Base-by-base conservation (phyloP, 2,888 invertebrate genomes). In the Chaetoderma sp. region DNA sequence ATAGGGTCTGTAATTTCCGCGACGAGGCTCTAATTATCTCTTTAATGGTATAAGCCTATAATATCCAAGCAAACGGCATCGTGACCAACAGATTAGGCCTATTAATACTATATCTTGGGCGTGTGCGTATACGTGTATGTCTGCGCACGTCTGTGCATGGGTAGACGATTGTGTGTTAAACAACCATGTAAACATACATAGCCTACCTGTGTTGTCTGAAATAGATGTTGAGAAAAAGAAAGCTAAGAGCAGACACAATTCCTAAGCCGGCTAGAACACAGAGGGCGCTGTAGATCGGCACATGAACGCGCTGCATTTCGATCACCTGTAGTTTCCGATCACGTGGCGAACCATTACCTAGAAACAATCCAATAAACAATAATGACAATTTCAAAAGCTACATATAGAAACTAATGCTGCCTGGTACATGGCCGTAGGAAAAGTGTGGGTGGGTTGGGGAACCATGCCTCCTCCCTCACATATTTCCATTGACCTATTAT, bases 211-310 rank as follows among this genome's bases (percentile, higher is more conserved):
- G 98, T 88, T 97, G 95, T 69, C 98, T 90, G 85, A 94, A 96
- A 83, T 92, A 94, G 74, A 98, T 95, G 87, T 99, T 98, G 88
- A 98, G 94, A 56, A 93, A 92, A 47, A 98, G 90, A 86, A 98
- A 98, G 42, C 93, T 91, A n/a, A 92, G 90, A 16, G 97, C 95
- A 86, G 98, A 91, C 49, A 96, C 89, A 71, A 99, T 96, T 4
- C 99, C 98, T 25, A 95, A 89, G 27, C 93, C 92, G 4, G 98
- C 94, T 67, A 94, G 91, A 52, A 93, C 91, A 39, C 96, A 94
- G 76, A 98, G 91, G 58, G 94, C 91, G 60, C 93, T 92, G 87
- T 96, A 97, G 66, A 98, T 92, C n/a, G 94, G 94, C 76, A 94
- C 92, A 87, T 96, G 95, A 27, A 98, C 95, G 83, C 95, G 92